Evolutionary conservation across 1,140 invertebrate genomes (phyloP).

Genomic region (Nixonia krombeini): DNA sequence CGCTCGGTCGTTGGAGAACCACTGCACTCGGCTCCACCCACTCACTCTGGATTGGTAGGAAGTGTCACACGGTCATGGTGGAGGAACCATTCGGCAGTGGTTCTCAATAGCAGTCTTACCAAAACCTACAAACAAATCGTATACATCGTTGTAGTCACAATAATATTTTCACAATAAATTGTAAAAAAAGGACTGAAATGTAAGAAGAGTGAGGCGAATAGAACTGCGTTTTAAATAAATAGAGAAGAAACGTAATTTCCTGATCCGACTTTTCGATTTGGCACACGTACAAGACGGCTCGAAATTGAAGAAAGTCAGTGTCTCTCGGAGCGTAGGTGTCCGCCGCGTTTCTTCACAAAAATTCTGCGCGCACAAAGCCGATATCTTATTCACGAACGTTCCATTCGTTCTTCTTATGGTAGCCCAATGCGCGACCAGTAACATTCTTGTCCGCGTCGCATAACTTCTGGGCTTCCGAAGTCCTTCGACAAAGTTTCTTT

Average conservation of each 20-base stretch:
- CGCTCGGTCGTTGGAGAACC: no score
- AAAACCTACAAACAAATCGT: no score
- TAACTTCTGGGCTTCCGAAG: slow-evolving; percentile 60
- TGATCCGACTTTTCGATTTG: no score
- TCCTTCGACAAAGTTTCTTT: slow-evolving; percentile 30
- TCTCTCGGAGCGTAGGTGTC: slow-evolving; percentile 37
- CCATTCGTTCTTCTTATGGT: slow-evolving; percentile 68
- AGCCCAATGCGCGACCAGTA: slow-evolving; percentile 53
- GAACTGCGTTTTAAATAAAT: no score
- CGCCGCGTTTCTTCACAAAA: slow-evolving; percentile 53
- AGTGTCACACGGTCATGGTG: background rate
- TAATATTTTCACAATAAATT: no score
- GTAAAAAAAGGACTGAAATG: no score
- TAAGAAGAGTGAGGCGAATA: no score
- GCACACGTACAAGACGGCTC: slow-evolving; percentile 21
- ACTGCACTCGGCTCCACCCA: background rate
- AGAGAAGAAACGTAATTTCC: no score
- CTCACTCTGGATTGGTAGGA: background rate
- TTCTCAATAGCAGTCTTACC: no score
- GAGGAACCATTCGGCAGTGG: background rate
- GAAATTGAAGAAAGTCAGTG: slow-evolving; percentile 17
- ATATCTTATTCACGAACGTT: slow-evolving; percentile 71
- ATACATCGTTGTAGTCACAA: no score
- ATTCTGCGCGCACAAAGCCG: slow-evolving; percentile 65
- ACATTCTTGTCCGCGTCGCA: slow-evolving; percentile 66